Evolutionary conservation across 2,888 invertebrate species (phyloP), one percentile per base, ranked within the genome.

Genomic region (Byasa hedistus): DNA sequence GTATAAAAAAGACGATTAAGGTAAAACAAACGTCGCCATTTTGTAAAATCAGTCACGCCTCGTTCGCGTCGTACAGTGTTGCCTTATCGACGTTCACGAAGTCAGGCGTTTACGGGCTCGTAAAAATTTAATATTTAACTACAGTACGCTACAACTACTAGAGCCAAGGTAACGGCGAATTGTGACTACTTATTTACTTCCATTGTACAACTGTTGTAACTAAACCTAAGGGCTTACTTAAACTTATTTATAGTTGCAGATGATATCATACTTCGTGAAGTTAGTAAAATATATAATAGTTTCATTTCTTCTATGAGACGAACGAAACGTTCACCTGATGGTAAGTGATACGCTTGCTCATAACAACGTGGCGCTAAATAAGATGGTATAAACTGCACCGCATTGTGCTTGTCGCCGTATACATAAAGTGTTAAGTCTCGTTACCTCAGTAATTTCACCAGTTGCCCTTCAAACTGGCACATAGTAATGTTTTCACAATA

Each of bases 21-120:
- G 61, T 19, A 65, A 61, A 65, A 61, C 52, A 17, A 61, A 54
- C n/a, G 61, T 52, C 57, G 66, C 66, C 66, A 66, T 66, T 57
- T 66, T 66, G 66, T 57, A 61, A 65, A 65, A 66, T 66, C 61
- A 66, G 66, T 66, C 57, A 61, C 61, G 61, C 61, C 66, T 66
- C 57, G 57, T 66, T 66, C 66, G 57, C 66, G 61, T 60, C 60
- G 65, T 61, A 65, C 65, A 57, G n/a, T 61, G 65, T 65, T 65
- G 65, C 65, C 57, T n/a, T 65, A 65, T 65, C 58, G 22, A 7
- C 22, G 60, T 57, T 65, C 66, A 61, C 61, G 66, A 61, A 64
- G 54, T 32, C 61, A 22, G 52, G 27, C 66, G 66, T 61, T 66
- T 61, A 66, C 52, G 44, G 57, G 57, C 52, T 57, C 61, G 61